A percentile compares a stretch with the other conserved stretches of the same genome.
Conservation (phyloP, 2,888 invertebrate species). For the Phlogophora meticulosa region DNA sequence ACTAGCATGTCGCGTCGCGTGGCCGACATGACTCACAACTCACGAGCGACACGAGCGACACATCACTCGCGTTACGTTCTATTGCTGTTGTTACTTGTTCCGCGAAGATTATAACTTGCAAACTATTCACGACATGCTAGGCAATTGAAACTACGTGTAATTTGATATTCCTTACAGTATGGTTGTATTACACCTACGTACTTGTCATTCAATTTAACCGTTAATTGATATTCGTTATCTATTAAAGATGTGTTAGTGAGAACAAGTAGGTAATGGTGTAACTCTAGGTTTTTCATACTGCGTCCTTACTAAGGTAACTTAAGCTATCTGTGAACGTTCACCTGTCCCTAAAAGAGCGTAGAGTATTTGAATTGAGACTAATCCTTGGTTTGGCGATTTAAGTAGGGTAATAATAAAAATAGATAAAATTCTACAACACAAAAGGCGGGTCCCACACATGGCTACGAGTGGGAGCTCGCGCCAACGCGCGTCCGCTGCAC, state of each 20-base stretch:
- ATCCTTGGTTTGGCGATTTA: background rate
- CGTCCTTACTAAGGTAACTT: background rate
- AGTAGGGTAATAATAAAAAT: too few species aligned
- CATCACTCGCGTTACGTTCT: slow-evolving; percentile 44
- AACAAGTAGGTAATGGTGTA: background rate
- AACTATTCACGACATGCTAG: slow-evolving; percentile 50
- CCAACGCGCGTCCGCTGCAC: slow-evolving; percentile 38
- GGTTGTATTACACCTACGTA: slow-evolving; percentile 4
- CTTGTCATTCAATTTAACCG: slow-evolving; percentile 12
- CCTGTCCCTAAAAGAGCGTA: background rate
- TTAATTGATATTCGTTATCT: slow-evolving; percentile 11
- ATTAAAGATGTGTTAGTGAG: background rate
- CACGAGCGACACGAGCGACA: slow-evolving; percentile 6
- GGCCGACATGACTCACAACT: background rate
- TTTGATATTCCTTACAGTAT: slow-evolving; percentile 18
- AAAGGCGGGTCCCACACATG: background rate
- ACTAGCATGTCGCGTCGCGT: slow-evolving; percentile 23
- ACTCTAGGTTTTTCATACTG: background rate
- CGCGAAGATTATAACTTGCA: slow-evolving; percentile 46
- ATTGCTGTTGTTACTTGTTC: slow-evolving; percentile 57
- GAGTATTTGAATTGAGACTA: background rate
- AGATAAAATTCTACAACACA: too few species aligned
- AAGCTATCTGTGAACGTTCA: background rate
- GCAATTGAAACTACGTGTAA: slow-evolving; percentile 52
- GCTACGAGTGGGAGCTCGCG: background rate